These are phyloP conservation scores for Amblyteles armatorius DNA, from an alignment of 2,888 invertebrate genomes.

Conservation along the genomic window DNA sequence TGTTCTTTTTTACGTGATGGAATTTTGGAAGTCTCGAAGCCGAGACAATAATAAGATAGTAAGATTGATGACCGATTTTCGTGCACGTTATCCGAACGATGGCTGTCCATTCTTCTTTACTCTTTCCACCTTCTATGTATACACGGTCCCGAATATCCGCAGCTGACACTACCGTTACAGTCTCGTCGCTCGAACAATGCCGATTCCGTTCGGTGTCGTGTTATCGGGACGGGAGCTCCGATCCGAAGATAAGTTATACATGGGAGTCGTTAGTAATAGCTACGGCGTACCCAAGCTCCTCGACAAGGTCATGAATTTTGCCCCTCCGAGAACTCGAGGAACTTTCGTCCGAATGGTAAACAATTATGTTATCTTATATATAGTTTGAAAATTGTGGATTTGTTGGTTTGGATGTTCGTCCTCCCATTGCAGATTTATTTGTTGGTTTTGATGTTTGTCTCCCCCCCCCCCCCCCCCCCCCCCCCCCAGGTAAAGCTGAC, in stretches of 20 bases:
- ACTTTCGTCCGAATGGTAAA: neutral
- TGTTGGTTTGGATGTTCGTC: too few relatives aligned
- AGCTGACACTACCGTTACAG: conserved; percentile 25
- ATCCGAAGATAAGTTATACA: conserved; percentile 15
- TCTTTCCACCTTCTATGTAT: neutral
- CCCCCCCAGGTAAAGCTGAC: too few relatives aligned
- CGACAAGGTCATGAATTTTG: neutral
- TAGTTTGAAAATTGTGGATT: too few relatives aligned
- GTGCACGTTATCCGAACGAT: neutral
- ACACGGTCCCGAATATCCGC: neutral
- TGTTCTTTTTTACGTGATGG: neutral
- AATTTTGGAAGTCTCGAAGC: conserved; percentile 29
- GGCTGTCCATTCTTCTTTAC: neutral
- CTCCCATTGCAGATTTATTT: too few relatives aligned
- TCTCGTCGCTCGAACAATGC: conserved; percentile 42
- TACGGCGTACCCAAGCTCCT: neutral
- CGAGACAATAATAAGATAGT: conserved; percentile 33
- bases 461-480: too few relatives aligned
- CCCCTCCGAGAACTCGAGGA: neutral
- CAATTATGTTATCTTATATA: neutral
- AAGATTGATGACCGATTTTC: conserved; percentile 38
- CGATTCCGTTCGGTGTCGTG: conserved; percentile 37
- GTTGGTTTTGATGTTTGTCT: too few relatives aligned
- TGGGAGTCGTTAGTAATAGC: conserved; percentile 1
- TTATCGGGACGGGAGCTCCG: conserved; percentile 24